A percentile compares a stretch with the other conserved stretches of the same genome.
phyloP scores from a whole-genome alignment of 2,888 invertebrate species.

The Athripsodes cinereus region DNA sequence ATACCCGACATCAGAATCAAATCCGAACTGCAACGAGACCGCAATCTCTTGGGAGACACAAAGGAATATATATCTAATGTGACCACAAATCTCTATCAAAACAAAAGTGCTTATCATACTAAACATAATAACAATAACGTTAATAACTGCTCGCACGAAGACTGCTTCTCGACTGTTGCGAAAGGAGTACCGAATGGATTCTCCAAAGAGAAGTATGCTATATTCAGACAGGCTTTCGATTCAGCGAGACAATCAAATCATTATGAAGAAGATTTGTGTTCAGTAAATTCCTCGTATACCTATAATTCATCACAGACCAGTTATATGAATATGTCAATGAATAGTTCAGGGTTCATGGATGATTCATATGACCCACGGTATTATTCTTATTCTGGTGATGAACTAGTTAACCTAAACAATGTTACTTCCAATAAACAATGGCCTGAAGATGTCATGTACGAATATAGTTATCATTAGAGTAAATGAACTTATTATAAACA shows the following conservation, averaged over 20 bases:
- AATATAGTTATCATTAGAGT: slow-evolving; percentile 6
- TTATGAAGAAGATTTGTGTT: background rate
- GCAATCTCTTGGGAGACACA: background rate
- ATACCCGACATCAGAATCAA: slow-evolving; percentile 13
- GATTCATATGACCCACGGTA: slow-evolving; percentile 6
- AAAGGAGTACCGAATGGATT: slow-evolving; percentile 30
- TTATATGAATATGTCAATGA: background rate
- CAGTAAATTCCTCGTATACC: background rate
- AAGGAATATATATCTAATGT: slow-evolving; percentile 2
- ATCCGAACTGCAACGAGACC: slow-evolving; percentile 30
- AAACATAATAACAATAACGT: slow-evolving; percentile 1
- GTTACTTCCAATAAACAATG: background rate
- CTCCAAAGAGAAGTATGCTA: slow-evolving; percentile 50
- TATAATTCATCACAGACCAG: background rate
- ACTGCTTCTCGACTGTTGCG: slow-evolving; percentile 8
- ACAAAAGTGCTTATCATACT: slow-evolving; percentile 30
- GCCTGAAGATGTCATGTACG: slow-evolving; percentile 4
- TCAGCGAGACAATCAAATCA: slow-evolving; percentile 31
- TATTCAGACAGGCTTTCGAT: slow-evolving; percentile 56
- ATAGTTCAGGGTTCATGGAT: slow-evolving; percentile 2
- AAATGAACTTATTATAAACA: background rate
- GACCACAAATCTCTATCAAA: slow-evolving; percentile 9
- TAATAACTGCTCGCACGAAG: slow-evolving; percentile 7
- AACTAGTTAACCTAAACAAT: background rate
- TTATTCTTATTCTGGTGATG: slow-evolving; percentile 3